phyloP scores from a whole-genome alignment of 1,140 invertebrate species.

The Trichoplusia ni region DNA sequence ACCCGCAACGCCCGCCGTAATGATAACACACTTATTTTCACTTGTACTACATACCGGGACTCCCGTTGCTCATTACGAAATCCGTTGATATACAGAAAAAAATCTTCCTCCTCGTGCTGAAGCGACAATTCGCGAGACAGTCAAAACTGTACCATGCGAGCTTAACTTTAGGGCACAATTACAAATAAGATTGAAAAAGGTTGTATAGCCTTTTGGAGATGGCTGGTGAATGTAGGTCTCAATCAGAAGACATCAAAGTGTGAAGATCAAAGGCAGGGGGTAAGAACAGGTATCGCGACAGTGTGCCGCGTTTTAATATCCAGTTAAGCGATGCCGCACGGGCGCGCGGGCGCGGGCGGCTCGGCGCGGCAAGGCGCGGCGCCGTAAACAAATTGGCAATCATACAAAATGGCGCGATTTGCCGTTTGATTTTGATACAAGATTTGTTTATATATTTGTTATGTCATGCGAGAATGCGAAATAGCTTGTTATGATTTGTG shows the following conservation, averaged over 20 bases:
- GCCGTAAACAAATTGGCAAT: constrained; percentile 21
- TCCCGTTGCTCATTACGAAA: constrained; percentile 41
- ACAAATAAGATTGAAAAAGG: not conserved
- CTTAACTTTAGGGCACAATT: not conserved
- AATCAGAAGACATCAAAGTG: constrained; percentile 39
- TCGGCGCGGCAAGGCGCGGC: too few relatives aligned
- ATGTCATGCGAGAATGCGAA: not conserved
- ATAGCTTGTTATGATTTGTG: too few relatives aligned
- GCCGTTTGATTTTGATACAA: not conserved
- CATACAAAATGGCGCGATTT: constrained; percentile 6
- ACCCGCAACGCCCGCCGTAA: not conserved
- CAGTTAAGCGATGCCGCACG: constrained; percentile 11
- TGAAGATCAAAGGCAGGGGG: constrained; percentile 32
- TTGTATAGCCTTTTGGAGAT: constrained; percentile 1
- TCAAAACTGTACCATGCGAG: not conserved
- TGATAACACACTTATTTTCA: constrained; percentile 35
- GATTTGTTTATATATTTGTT: not conserved
- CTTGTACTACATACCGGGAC: constrained; percentile 6
- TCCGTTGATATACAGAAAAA: constrained; percentile 35
- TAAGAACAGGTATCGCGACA: constrained; percentile 27
- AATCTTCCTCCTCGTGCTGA: constrained; percentile 25
- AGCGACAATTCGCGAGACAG: not conserved
- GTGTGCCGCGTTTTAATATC: constrained; percentile 30
- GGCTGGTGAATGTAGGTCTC: constrained; percentile 33
- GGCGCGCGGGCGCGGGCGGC: too few relatives aligned